phyloP scores from a whole-genome alignment of 35 echinoderm and acorn worm genomes.

The Eucidaris tribuloides region DNA sequence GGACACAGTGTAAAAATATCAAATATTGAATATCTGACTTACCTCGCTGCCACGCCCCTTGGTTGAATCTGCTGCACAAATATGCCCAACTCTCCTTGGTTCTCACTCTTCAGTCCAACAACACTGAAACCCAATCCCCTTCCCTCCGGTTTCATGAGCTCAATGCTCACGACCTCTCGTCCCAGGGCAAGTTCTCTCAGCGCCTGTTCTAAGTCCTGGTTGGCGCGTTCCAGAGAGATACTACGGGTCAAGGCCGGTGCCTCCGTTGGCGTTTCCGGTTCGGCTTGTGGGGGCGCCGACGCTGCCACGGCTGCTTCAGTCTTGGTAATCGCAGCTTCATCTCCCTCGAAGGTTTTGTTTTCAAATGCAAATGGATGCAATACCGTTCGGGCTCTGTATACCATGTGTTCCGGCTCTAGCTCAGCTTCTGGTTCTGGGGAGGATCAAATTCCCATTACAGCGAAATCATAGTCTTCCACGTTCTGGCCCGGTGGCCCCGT shows the following conservation, averaged over 20 bases:
- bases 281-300: background rate
- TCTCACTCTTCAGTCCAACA: constrained; percentile 90
- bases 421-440: constrained; percentile 36
- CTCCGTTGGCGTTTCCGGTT: background rate
- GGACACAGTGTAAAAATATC: too few species aligned
- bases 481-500: constrained; percentile 59
- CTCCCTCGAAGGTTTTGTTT: constrained; percentile 51
- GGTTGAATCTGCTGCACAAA: constrained; percentile 97
- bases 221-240: background rate
- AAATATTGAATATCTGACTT: too few species aligned
- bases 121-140: constrained; percentile 96
- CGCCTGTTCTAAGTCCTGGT: constrained; percentile 30
- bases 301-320: constrained; percentile 21
- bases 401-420: constrained; percentile 23
- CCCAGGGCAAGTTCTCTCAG: constrained; percentile 63
- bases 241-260: background rate
- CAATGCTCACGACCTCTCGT: constrained; percentile 66
- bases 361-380: constrained; percentile 79
- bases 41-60: constrained; percentile 78
- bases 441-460: constrained; percentile 67
- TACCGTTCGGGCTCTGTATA: background rate
- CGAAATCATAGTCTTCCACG: constrained; percentile 68
- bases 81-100: constrained; percentile 88
- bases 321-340: constrained; percentile 40
- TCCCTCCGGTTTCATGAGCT: constrained; percentile 74